These are phyloP conservation scores for Leucosticte australis DNA, from an alignment of 2,113 vertebrate genomes.

Conservation along the genomic window DNA sequence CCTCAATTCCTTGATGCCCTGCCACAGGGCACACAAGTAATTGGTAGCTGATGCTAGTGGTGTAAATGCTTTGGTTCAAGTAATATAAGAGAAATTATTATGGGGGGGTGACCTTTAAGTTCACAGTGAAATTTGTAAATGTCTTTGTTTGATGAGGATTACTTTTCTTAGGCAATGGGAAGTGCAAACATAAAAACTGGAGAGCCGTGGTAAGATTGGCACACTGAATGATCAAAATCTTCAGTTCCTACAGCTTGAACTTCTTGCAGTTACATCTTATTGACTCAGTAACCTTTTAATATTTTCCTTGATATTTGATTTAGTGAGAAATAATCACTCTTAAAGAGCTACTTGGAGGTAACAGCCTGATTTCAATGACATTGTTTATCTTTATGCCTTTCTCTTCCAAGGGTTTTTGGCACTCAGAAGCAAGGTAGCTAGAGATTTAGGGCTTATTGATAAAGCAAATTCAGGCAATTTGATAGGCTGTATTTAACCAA, in stretches of 20 bases:
- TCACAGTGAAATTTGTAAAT: neutral
- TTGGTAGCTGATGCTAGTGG: neutral
- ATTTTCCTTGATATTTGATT: slow-evolving; percentile 17
- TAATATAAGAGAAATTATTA: neutral
- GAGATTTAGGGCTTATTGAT: slow-evolving; percentile 23
- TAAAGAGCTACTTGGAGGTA: slow-evolving; percentile 32
- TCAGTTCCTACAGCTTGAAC: neutral
- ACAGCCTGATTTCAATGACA: slow-evolving; percentile 13
- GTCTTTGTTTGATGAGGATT: neutral
- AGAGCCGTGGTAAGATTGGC: neutral
- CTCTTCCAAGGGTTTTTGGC: slow-evolving; percentile 14
- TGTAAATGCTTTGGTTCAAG: neutral
- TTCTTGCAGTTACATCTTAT: neutral
- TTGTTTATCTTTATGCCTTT: slow-evolving; percentile 50
- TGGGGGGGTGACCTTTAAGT: neutral
- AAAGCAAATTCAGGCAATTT: neutral
- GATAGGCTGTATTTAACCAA: neutral
- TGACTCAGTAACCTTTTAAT: slow-evolving; percentile 6
- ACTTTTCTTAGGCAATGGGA: neutral
- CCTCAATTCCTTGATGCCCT: neutral
- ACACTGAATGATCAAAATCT: neutral
- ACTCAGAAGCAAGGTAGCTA: neutral
- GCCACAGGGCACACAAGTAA: neutral
- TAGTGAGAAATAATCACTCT: slow-evolving; percentile 33
- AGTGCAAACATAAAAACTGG: neutral